phyloP scores from a whole-genome alignment of 2,888 invertebrate genomes.

The Bimastos eiseni region DNA sequence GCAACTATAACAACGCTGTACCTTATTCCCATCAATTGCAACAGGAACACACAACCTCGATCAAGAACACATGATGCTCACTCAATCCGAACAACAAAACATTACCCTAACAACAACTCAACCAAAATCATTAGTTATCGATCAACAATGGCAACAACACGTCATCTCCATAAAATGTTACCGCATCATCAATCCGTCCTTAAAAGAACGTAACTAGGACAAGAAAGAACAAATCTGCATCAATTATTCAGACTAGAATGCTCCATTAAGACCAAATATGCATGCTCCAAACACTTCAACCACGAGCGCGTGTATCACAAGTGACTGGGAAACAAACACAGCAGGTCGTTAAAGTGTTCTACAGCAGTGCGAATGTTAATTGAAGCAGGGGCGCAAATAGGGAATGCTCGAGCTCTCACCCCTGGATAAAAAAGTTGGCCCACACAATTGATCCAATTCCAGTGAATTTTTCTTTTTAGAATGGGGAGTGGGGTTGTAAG shows the following conservation, averaged over 20 bases:
- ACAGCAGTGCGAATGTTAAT: background rate
- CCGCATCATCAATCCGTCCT: background rate
- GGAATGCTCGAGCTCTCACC: too few species aligned
- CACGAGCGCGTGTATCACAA: too few species aligned
- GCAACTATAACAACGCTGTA: background rate
- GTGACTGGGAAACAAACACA: too few species aligned
- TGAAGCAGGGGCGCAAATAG: too few species aligned
- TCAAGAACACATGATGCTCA: background rate
- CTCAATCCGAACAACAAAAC: background rate
- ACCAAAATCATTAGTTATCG: background rate
- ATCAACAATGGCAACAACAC: too few species aligned
- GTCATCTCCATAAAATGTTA: background rate
- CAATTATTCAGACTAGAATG: background rate
- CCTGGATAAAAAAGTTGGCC: too few species aligned
- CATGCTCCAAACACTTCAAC: too few species aligned
- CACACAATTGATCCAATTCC: too few species aligned
- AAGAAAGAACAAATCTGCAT: background rate
- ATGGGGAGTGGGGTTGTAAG: too few species aligned
- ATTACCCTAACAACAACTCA: background rate
- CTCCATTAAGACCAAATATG: background rate
- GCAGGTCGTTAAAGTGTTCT: too few species aligned
- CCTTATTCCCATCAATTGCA: background rate
- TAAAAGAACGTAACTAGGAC: background rate
- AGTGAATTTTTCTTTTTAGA: too few species aligned
- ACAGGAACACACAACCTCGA: background rate